Evolutionary conservation across 2,888 invertebrate species (phyloP).

Genomic region (Rotaria macrura): DNA sequence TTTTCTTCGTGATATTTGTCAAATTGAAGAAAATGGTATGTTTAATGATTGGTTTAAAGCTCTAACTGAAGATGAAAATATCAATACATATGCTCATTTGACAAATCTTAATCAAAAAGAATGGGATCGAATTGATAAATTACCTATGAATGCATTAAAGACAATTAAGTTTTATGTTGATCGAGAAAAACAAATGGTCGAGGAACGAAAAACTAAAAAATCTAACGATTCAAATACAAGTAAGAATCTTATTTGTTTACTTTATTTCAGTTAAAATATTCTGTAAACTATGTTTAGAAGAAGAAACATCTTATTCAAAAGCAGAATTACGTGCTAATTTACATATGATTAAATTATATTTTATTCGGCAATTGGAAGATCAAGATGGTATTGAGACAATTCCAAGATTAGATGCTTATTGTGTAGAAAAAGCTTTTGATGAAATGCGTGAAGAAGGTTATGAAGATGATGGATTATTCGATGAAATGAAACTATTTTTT

Average conservation of each 20-base stretch:
- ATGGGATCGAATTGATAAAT: background rate
- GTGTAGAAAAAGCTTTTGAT: background rate
- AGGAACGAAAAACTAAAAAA: no score
- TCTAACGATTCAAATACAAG: no score
- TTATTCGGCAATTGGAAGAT: background rate
- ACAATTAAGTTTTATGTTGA: constrained; percentile 5
- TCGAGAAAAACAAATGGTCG: background rate
- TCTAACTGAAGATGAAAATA: background rate
- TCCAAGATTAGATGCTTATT: background rate
- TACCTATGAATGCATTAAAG: constrained; percentile 15
- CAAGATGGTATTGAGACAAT: background rate
- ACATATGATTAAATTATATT: background rate
- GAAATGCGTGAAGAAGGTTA: constrained; percentile 4
- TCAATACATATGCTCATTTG: background rate
- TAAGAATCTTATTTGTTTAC: no score
- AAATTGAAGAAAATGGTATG: background rate
- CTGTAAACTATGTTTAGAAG: no score
- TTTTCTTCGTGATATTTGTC: background rate
- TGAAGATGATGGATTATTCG: background rate
- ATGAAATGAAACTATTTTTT: constrained; percentile 1
- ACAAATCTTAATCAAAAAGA: background rate
- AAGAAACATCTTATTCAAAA: no score
- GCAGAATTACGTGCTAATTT: background rate
- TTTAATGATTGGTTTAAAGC: background rate
- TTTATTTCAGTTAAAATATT: no score